Evolutionary conservation across 2,113 vertebrate genomes (phyloP).

Genomic region (Chloroceryle aenea): DNA sequence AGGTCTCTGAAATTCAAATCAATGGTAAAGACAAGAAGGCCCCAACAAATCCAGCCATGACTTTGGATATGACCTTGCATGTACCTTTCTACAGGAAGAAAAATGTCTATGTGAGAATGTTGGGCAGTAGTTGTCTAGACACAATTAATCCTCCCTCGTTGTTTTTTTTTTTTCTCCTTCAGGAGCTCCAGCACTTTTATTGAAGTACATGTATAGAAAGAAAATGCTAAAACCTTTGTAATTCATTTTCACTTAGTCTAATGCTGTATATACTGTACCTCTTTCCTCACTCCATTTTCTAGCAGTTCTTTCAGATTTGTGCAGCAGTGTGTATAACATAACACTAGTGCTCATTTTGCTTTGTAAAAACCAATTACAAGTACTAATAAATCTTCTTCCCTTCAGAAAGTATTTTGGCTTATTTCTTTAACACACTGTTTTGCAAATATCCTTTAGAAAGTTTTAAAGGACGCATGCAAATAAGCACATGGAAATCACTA

Average conservation of each 20-base stretch:
- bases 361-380: not conserved
- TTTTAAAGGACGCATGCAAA: not conserved
- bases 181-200: not conserved
- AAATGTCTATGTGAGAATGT: not conserved
- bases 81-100: not conserved
- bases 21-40: not conserved
- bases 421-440: not conserved
- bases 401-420: not conserved
- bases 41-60: not conserved
- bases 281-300: not conserved
- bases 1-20: not conserved
- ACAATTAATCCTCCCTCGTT: not conserved
- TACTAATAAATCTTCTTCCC: not conserved
- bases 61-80: not conserved
- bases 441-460: not conserved
- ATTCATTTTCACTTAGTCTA: not conserved
- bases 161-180: not conserved
- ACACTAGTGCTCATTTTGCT: not conserved
- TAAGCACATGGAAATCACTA: not conserved
- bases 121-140: not conserved
- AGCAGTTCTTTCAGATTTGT: not conserved
- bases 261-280: not conserved
- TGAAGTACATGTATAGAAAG: not conserved
- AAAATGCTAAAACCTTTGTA: not conserved
- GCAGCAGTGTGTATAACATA: not conserved